These are phyloP conservation scores for Zaprionus inermis DNA, from an alignment of 1,140 invertebrate genomes.

Conservation along the genomic window DNA sequence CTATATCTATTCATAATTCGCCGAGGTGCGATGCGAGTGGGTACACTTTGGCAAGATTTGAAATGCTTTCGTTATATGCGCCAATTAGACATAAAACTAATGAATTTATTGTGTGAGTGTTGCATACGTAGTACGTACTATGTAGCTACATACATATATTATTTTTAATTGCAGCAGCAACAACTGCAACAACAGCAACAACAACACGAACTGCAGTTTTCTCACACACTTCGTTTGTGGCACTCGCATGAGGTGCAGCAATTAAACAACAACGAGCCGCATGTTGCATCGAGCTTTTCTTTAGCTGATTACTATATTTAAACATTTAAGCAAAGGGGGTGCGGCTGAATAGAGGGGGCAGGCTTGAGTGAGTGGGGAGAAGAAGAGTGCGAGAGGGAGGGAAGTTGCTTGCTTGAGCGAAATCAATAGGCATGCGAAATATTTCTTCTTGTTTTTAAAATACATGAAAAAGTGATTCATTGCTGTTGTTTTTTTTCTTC, in stretches of 20 bases:
- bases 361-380: background rate
- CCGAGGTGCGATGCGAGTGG: slow-evolving; percentile 4
- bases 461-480: slow-evolving; percentile 40
- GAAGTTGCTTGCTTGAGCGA: slow-evolving; percentile 13
- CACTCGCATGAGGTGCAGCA: slow-evolving; percentile 66
- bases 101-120: slow-evolving; percentile 73
- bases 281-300: slow-evolving; percentile 49
- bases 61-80: slow-evolving; percentile 78
- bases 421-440: slow-evolving; percentile 72
- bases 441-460: slow-evolving; percentile 49
- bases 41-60: slow-evolving; percentile 22
- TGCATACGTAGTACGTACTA: slow-evolving; percentile 32
- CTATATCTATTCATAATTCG: background rate
- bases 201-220: slow-evolving; percentile 46
- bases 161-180: slow-evolving; percentile 66
- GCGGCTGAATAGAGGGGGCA: too few relatives aligned
- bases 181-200: slow-evolving; percentile 27
- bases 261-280: slow-evolving; percentile 70
- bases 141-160: slow-evolving; percentile 50
- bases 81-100: slow-evolving; percentile 79
- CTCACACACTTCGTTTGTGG: slow-evolving; percentile 57
- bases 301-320: slow-evolving; percentile 75
- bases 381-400: background rate
- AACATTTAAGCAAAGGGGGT: slow-evolving; percentile 45
- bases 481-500: slow-evolving; percentile 56